A percentile compares a stretch with the other conserved stretches of the same genome.
Evolutionary conservation across 2,888 invertebrate species (phyloP).

Genomic region (Megalurothrips usitatus): DNA sequence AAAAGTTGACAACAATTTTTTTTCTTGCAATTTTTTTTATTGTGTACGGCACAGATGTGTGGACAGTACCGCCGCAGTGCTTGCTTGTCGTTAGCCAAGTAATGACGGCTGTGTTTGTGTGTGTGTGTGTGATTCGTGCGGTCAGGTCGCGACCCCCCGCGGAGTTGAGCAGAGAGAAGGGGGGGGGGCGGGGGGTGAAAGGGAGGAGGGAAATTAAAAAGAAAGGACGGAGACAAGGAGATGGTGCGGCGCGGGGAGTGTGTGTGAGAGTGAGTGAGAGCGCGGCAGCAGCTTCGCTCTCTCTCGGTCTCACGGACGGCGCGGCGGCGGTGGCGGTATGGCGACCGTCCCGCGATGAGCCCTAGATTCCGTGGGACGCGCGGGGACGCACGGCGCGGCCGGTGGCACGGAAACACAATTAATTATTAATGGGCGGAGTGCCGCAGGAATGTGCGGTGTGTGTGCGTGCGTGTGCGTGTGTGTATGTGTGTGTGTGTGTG

Average conservation of each 20-base stretch:
- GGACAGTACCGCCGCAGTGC: too few relatives aligned
- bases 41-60: too few relatives aligned
- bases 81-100: too few relatives aligned
- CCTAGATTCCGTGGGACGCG: not conserved
- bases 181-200: too few relatives aligned
- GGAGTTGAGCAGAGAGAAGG: not conserved
- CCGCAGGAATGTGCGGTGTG: not conserved
- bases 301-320: not conserved
- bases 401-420: constrained; percentile 18
- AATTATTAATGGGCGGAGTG: not conserved
- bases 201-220: too few relatives aligned
- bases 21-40: too few relatives aligned
- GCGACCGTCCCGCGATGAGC: not conserved
- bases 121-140: constrained; percentile 6
- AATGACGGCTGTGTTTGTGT: not conserved
- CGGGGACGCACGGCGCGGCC: not conserved
- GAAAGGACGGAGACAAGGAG: not conserved
- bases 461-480: too few relatives aligned
- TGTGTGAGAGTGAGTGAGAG: not conserved
- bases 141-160: not conserved
- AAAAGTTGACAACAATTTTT: too few relatives aligned
- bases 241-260: not conserved
- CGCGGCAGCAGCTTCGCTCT: not conserved
- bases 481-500: too few relatives aligned
- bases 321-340: not conserved